Percentiles rank a stretch among this genome's conserved stretches.
Conservation (phyloP, 2,797 vertebrate genomes). For the Sebastes aleutianus region DNA sequence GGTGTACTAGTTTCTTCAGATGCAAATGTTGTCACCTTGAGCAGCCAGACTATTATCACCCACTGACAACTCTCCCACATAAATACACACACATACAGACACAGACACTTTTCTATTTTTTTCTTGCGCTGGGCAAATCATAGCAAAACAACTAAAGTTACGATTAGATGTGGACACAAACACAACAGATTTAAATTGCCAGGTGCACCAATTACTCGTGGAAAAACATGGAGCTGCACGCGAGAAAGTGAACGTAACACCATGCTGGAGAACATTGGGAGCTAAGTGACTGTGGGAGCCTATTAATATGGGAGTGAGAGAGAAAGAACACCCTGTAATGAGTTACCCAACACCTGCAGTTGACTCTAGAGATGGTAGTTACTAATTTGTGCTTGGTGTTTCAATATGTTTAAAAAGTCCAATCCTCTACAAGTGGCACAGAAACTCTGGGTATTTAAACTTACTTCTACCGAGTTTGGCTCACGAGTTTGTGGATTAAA, state of each 20-base stretch:
- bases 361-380: constrained; percentile 43
- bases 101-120: not conserved
- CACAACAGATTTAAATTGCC: constrained; percentile 3
- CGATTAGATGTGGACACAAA: constrained; percentile 6
- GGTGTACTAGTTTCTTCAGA: not conserved
- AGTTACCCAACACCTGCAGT: constrained; percentile 60
- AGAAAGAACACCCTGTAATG: constrained; percentile 47
- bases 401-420: constrained; percentile 23
- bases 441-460: not conserved
- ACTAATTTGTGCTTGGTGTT: constrained; percentile 47
- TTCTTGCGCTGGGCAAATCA: not conserved
- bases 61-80: not conserved
- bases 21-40: not conserved
- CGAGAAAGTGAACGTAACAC: not conserved
- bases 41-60: not conserved
- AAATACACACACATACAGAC: not conserved
- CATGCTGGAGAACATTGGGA: not conserved
- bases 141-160: constrained; percentile 2
- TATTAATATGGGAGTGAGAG: constrained; percentile 19
- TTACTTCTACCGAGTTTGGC: constrained; percentile 24
- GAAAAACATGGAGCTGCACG: not conserved
- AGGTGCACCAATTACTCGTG: not conserved
- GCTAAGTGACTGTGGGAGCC: constrained; percentile 17
- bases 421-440: constrained; percentile 9
- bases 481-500: constrained; percentile 57